These are phyloP conservation scores for Bucco capensis DNA, from an alignment of 2,113 vertebrate species.

Conservation along the genomic window DNA sequence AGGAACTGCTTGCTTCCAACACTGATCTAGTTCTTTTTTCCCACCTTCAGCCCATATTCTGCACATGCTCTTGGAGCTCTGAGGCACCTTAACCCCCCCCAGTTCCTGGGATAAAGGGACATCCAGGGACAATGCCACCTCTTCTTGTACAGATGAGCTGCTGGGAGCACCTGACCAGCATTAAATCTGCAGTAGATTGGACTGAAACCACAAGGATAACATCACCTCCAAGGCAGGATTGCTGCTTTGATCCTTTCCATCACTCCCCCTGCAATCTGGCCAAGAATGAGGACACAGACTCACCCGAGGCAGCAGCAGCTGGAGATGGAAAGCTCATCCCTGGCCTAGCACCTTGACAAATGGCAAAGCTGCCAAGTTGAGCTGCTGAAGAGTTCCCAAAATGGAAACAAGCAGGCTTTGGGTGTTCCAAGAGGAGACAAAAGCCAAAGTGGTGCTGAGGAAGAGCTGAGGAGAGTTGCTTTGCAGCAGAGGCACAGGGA, in stretches of 20 bases:
- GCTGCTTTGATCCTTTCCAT: not conserved
- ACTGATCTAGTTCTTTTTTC: not conserved
- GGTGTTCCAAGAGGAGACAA: not conserved
- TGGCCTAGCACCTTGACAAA: not conserved
- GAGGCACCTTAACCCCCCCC: not conserved
- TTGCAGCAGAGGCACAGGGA: not conserved
- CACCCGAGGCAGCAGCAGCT: not conserved
- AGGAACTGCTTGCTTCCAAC: not conserved
- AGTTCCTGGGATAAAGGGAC: not conserved
- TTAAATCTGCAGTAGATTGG: no score
- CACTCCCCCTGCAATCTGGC: not conserved
- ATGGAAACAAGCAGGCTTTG: not conserved
- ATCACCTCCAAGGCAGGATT: no score
- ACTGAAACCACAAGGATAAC: no score
- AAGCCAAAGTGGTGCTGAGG: not conserved
- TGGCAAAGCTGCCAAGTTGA: not conserved
- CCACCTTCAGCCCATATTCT: not conserved
- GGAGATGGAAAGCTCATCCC: not conserved
- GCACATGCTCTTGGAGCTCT: not conserved
- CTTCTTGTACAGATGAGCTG: not conserved
- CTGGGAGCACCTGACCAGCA: no score
- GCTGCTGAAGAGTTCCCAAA: not conserved
- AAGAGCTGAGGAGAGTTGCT: not conserved
- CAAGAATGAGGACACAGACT: not conserved
- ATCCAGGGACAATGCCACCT: not conserved